Percentiles rank a stretch among this genome's conserved stretches.
These are phyloP conservation scores for Myotis yumanensis DNA, from an alignment of 2,113 vertebrate genomes.

Conservation along the genomic window DNA sequence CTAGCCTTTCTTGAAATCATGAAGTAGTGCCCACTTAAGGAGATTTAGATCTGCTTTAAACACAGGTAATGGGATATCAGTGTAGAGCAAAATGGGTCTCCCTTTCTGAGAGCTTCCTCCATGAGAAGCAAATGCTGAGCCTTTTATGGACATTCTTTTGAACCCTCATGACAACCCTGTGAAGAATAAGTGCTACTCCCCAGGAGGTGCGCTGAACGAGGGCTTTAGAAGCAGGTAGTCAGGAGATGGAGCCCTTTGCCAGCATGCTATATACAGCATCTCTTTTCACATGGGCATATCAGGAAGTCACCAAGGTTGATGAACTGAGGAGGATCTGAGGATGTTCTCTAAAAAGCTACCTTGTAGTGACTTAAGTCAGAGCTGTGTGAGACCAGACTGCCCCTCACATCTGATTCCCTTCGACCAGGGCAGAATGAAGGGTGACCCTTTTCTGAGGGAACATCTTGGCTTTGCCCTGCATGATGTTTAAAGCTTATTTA, in stretches of 20 bases:
- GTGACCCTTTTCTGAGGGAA: background rate
- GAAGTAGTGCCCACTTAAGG: background rate
- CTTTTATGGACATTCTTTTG: background rate
- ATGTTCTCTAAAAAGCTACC: background rate
- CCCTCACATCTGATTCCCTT: rapidly evolving
- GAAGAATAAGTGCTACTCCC: background rate
- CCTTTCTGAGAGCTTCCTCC: background rate
- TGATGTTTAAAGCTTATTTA: background rate
- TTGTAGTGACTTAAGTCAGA: background rate
- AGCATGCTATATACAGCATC: background rate
- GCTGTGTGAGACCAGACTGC: background rate
- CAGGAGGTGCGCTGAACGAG: background rate
- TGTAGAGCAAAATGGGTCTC: background rate
- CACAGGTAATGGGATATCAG: background rate
- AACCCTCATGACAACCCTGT: background rate
- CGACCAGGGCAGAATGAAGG: background rate
- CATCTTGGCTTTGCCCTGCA: background rate
- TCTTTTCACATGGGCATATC: background rate
- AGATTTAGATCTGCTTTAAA: background rate
- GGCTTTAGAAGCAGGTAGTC: background rate
- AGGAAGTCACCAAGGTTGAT: background rate
- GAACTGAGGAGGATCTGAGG: background rate
- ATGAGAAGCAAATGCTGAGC: background rate
- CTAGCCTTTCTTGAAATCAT: background rate
- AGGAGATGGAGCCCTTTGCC: background rate